Evolutionary conservation across 2,797 vertebrate genomes (phyloP).

Genomic region (Takifugu ocellatus): DNA sequence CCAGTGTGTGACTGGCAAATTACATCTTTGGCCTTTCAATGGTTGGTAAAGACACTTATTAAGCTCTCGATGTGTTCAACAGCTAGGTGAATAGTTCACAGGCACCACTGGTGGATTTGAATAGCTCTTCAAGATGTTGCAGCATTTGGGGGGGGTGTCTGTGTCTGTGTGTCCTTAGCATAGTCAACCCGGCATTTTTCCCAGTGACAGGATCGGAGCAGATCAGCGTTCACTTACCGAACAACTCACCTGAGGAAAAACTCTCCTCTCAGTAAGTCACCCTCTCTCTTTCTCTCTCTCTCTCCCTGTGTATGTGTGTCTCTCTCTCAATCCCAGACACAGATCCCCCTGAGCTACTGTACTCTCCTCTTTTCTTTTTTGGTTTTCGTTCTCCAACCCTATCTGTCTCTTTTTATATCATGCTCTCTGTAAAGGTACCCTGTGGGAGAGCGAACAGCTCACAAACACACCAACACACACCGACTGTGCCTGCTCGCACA

Average conservation of each 20-base stretch:
- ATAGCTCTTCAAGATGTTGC: slow-evolving; percentile 48
- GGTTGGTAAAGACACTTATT: slow-evolving; percentile 70
- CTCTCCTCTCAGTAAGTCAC: slow-evolving; percentile 51
- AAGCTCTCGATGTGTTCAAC: slow-evolving; percentile 70
- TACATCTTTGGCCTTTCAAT: slow-evolving; percentile 74
- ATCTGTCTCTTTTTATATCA: slow-evolving; percentile 71
- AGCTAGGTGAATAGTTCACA: slow-evolving; percentile 75
- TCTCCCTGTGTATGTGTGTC: slow-evolving; percentile 15
- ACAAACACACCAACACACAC: slow-evolving; percentile 56
- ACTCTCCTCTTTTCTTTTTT: slow-evolving; percentile 58
- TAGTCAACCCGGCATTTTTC: slow-evolving; percentile 39
- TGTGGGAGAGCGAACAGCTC: slow-evolving; percentile 62
- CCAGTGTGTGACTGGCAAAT: slow-evolving; percentile 70
- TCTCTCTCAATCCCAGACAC: slow-evolving; percentile 66
- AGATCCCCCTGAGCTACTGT: slow-evolving; percentile 64
- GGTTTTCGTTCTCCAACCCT: slow-evolving; percentile 57
- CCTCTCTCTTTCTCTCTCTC: slow-evolving; percentile 48
- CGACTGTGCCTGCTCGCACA: slow-evolving; percentile 22
- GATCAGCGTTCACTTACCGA: slow-evolving; percentile 53
- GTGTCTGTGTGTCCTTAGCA: slow-evolving; percentile 61
- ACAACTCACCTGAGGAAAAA: slow-evolving; percentile 76
- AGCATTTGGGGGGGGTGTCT: slow-evolving; percentile 15
- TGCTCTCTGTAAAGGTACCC: slow-evolving; percentile 63
- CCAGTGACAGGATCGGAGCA: slow-evolving; percentile 61
- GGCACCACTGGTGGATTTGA: slow-evolving; percentile 53